Percentiles rank a stretch among this genome's conserved stretches.
Evolutionary conservation across 2,113 vertebrate genomes (phyloP).

Genomic region (Speoplatyrhinus poulsoni): DNA sequence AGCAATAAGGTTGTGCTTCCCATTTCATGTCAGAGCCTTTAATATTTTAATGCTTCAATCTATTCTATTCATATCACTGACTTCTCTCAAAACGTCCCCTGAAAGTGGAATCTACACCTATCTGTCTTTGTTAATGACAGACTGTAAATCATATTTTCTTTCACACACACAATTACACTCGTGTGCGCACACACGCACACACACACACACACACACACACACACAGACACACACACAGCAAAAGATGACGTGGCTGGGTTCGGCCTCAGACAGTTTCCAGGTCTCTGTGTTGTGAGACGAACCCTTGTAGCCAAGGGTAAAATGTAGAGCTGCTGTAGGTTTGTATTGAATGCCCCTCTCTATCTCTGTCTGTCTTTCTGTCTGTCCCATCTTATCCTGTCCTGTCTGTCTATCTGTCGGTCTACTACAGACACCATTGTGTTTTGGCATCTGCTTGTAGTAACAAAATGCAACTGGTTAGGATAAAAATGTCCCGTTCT

Average conservation of each 20-base stretch:
- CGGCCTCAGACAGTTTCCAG: conserved; percentile 38
- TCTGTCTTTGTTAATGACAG: conserved; percentile 15
- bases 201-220: conserved; percentile 1
- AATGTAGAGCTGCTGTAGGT: conserved; percentile 34
- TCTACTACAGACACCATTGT: too few relatives aligned
- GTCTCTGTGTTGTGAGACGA: conserved; percentile 37
- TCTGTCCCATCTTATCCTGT: too few relatives aligned
- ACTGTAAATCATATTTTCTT: conserved; percentile 5
- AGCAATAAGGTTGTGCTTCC: neutral
- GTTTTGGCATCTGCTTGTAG: conserved; percentile 52
- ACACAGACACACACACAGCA: conserved; percentile 7
- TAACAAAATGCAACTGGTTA: too few relatives aligned
- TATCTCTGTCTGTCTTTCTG: conserved; percentile 46
- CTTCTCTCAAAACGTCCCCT: neutral
- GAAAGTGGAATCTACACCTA: neutral
- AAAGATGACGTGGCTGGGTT: conserved; percentile 73
- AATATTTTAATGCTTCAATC: too few relatives aligned
- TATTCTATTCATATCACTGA: neutral
- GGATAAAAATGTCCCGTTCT: too few relatives aligned
- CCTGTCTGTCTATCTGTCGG: too few relatives aligned
- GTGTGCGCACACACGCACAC: too few relatives aligned
- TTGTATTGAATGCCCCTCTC: conserved; percentile 4
- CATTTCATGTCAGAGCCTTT: neutral
- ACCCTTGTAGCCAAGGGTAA: conserved; percentile 45
- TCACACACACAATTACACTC: neutral